Base-by-base conservation (phyloP, 2,113 vertebrate genomes). In the Hippopotamus amphibius region DNA sequence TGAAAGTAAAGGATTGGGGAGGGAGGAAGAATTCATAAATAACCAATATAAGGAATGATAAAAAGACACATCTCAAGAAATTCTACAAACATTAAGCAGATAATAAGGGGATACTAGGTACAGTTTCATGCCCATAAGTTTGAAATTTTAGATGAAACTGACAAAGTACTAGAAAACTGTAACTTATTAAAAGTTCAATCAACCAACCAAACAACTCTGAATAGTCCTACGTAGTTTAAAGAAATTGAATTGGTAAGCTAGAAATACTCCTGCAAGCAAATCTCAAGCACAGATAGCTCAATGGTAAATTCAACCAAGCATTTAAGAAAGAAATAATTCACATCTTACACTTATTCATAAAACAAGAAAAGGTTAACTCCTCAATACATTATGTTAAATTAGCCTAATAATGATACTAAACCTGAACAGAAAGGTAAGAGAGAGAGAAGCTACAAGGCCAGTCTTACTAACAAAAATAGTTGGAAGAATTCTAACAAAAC, bases 251-350 rank as follows among this genome's bases (percentile, higher is more conserved):
- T 85, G 28, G 57, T 8, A 79, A 26, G 41, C n/a, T 74, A 91
- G 46, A 53, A 50, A 55, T 50, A 90, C 30, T 71, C n/a, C 55
- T 41, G 37, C 55, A 77, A 90, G 50, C 14, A 83, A 82, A 83
- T 26, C 72, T 37, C n/a, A 93, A 88, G 77, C 63, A 87, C 50
- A 83, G 61, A 77, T 1, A 50, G 46, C 19, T 79, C 26, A 82
- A 65, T 28, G 30, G 30, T 65, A 77, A 88, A 28, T 88, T 69
- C 43, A 77, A 76, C 37, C 53, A 90, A 93, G 22, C 8, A 53
- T 37, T 41, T 37, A 59, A 93, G 26, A 66, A 74, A 96, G 28
- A 87, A 89, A 48, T 46, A 80, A 92, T 61, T 90, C 16, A 96
- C 63, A 92, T 87, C 22, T 55, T 86, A 86, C 22, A 95, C 6